Evolutionary conservation across 2,113 vertebrate species (phyloP).

Genomic region (Mobula birostris): DNA sequence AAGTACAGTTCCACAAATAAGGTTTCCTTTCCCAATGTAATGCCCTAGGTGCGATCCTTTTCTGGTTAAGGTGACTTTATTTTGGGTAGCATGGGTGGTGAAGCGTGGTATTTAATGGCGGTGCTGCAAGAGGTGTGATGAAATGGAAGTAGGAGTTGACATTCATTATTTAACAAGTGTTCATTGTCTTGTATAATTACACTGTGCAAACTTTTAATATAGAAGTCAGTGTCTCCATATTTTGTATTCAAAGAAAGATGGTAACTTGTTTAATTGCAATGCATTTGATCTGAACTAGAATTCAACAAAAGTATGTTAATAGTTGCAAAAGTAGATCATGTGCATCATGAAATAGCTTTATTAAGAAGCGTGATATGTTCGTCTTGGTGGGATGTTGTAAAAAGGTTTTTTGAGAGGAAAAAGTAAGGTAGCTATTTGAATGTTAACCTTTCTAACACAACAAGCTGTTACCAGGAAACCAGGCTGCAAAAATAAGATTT

Average conservation of each 20-base stretch:
- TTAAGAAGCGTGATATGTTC: not conserved
- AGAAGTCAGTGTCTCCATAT: not conserved
- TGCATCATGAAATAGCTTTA: not conserved
- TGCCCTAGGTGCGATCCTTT: not conserved
- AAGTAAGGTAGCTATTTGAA: not conserved
- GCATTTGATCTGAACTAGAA: not conserved
- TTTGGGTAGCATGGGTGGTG: not conserved
- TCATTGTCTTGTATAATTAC: not conserved
- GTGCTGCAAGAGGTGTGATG: too few relatives aligned
- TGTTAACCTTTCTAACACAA: not conserved
- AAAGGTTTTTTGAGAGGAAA: not conserved
- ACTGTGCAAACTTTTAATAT: not conserved
- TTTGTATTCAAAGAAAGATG: not conserved
- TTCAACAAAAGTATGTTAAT: not conserved
- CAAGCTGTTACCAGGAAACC: conserved; percentile 12
- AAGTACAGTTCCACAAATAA: not conserved
- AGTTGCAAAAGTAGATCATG: not conserved
- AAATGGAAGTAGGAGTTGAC: not conserved
- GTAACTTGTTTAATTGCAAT: not conserved
- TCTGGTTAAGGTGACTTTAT: too few relatives aligned
- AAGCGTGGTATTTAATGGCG: too few relatives aligned
- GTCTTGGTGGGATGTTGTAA: not conserved
- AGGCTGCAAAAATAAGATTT: conserved; percentile 13
- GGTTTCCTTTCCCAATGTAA: not conserved
- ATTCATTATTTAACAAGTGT: not conserved